A percentile compares a stretch with the other conserved stretches of the same genome.
Conservation (phyloP, 2,113 vertebrate genomes). For the Phrynosoma blainvillii region DNA sequence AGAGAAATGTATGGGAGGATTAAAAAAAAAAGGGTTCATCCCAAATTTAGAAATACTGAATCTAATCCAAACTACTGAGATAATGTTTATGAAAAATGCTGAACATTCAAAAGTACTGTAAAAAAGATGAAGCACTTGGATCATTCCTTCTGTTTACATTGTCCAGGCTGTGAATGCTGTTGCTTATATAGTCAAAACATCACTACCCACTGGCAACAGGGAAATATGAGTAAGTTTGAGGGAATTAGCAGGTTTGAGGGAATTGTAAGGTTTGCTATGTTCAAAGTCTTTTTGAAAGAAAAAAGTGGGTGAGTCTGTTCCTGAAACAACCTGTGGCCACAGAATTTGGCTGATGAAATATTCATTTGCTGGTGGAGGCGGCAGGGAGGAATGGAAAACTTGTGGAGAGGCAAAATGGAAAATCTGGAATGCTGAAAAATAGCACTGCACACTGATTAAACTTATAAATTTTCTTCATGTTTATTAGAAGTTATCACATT, state of each 20-base stretch:
- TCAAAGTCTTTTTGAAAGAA: too few species aligned
- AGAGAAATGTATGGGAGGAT: not conserved
- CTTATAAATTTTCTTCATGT: not conserved
- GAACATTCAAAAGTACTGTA: not conserved
- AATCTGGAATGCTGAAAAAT: not conserved
- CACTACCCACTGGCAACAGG: not conserved
- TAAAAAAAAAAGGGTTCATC: not conserved
- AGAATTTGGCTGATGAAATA: not conserved
- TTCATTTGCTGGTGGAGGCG: not conserved
- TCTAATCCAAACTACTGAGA: not conserved
- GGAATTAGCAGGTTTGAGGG: not conserved
- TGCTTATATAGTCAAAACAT: not conserved
- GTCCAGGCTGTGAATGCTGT: not conserved
- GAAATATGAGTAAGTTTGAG: not conserved
- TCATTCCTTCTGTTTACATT: not conserved
- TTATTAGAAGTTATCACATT: not conserved
- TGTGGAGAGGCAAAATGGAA: not conserved
- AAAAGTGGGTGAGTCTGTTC: not conserved
- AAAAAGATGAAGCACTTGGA: not conserved
- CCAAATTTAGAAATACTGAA: not conserved
- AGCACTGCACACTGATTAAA: not conserved
- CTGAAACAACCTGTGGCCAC: not conserved
- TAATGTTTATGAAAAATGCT: not conserved
- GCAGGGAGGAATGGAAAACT: too few species aligned
- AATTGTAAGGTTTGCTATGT: not conserved